Base-by-base conservation (phyloP, 2,888 invertebrate species). In the Troides aeacus region DNA sequence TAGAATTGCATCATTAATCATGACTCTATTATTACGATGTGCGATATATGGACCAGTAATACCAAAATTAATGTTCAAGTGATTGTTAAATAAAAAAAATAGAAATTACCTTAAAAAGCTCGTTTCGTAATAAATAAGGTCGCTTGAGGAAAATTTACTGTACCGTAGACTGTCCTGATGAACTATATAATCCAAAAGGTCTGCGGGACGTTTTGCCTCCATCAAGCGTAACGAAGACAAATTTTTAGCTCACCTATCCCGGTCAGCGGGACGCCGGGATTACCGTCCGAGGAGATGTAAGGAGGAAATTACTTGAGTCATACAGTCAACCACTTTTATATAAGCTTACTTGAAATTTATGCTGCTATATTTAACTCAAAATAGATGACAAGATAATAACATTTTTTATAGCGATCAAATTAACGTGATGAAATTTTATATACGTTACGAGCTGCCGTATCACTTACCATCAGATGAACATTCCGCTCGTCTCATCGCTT, bases 211-310 rank as follows among this genome's bases (percentile, higher is more conserved):
- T 77, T 81, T 81, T 77, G 76, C 80, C 80, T 79, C 76, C 77
- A 78, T 81, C 79, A 78, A 69, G 74, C 68, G 71, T 75, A 87
- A 89, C 87, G 87, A 90, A 90, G 89, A 90, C 86, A 88, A 89
- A 90, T 90, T 77, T 62, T 86, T 86, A 87, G 82, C 84, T 67
- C 72, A 78, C 75, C 80, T 79, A 76, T 74, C 76, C 74, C 74
- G 74, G 71, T 71, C 69, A 71, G 69, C 71, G 70, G 72, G 67
- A 69, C 69, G 74, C 74, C 76, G 72, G 77, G 80, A 79, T 79
- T 79, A 77, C 72, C 66, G 72, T 73, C 70, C 64, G 69, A 66
- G 30, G 64, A 60, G 72, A 72, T 72, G 61, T 71, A 72, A 69
- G 57, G 65, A 72, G 72, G 72, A 72, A 73, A 76, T 73, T 42